Evolutionary conservation across 1,140 invertebrate species (phyloP).

Genomic region (Ceratina japonica): DNA sequence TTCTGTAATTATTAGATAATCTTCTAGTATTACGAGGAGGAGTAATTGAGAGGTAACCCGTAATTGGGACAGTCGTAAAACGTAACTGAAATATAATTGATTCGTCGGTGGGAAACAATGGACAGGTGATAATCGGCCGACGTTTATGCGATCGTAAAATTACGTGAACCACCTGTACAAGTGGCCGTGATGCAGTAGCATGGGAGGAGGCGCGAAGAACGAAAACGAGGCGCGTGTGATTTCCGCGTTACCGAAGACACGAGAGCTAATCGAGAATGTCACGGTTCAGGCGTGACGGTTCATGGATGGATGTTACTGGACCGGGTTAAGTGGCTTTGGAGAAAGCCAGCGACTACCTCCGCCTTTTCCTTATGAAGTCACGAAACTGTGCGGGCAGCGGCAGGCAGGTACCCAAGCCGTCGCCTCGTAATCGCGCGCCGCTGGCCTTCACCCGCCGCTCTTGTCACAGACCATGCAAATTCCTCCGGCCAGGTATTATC

Average conservation of each 20-base stretch:
- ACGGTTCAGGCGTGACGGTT: constrained; percentile 65
- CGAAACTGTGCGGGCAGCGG: constrained; percentile 50
- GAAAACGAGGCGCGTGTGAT: constrained; percentile 23
- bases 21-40: background rate
- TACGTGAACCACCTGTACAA: background rate
- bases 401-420: constrained; percentile 21
- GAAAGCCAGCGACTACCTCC: constrained; percentile 71
- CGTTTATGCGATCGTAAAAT: constrained; percentile 14
- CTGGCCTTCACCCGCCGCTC: constrained; percentile 53
- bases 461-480: constrained; percentile 36
- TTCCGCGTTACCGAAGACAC: background rate
- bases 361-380: constrained; percentile 65
- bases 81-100: constrained; percentile 25
- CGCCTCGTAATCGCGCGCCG: background rate
- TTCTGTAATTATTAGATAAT: too few relatives aligned
- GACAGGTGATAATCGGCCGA: too few relatives aligned
- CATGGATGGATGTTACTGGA: constrained; percentile 78
- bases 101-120: background rate
- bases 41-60: constrained; percentile 26
- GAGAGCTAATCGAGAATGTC: constrained; percentile 65
- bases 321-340: constrained; percentile 78
- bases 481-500: background rate
- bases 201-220: background rate
- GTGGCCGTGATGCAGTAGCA: too few relatives aligned
- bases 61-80: constrained; percentile 43